Evolutionary conservation across 64 coral and sea anemone species (phyloP).

Genomic region (Montipora capricornis): DNA sequence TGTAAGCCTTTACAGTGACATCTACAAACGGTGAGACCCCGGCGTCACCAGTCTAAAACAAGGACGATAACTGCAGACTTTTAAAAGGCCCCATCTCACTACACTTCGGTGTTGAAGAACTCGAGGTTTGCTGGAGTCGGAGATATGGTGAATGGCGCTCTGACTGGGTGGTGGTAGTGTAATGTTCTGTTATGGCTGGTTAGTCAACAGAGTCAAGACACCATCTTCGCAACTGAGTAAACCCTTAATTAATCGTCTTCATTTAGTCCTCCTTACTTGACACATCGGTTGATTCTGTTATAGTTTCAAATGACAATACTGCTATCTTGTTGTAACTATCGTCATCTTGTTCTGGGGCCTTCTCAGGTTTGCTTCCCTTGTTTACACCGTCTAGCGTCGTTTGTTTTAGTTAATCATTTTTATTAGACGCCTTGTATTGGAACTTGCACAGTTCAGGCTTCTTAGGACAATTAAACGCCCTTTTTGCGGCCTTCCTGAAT

Average conservation of each 20-base stretch:
- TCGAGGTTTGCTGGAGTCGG: too few relatives aligned
- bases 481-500: constrained; percentile 60
- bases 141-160: too few relatives aligned
- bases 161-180: too few relatives aligned
- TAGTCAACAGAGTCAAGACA: too few relatives aligned
- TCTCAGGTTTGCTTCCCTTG: not conserved
- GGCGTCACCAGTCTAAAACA: too few relatives aligned
- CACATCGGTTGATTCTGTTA: constrained; percentile 9
- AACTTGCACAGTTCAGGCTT: not conserved
- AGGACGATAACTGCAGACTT: too few relatives aligned
- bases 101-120: too few relatives aligned
- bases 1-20: too few relatives aligned
- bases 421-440: not conserved
- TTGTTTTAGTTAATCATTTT: not conserved
- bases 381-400: not conserved
- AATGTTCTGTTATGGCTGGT: too few relatives aligned
- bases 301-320: not conserved
- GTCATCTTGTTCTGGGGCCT: not conserved
- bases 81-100: too few relatives aligned
- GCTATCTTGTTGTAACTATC: not conserved
- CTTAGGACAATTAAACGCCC: not conserved
- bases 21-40: too few relatives aligned
- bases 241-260: not conserved
- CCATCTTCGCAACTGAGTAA: too few relatives aligned
- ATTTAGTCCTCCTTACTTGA: not conserved